Conservation (phyloP, 2,888 invertebrate genomes). For the Netelia inedita region DNA sequence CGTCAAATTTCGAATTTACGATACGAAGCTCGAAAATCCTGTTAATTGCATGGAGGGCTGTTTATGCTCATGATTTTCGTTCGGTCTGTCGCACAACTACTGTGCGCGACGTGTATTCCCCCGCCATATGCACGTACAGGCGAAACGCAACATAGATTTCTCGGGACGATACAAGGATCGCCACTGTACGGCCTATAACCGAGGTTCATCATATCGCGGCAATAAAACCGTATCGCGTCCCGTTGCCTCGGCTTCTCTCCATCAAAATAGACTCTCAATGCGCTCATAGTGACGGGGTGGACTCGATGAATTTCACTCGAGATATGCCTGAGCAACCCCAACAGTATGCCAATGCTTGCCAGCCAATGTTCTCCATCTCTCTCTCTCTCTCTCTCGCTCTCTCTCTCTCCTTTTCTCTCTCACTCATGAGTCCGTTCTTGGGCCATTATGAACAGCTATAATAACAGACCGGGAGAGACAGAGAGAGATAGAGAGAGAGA, state of each 20-base stretch:
- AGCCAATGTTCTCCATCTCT: conserved; percentile 12
- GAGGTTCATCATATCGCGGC: conserved; percentile 62
- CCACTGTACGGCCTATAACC: conserved; percentile 73
- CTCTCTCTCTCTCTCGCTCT: conserved; percentile 9
- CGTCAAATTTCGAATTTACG: background rate
- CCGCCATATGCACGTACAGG: conserved; percentile 30
- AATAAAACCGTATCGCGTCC: conserved; percentile 75
- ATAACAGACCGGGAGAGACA: conserved; percentile 57
- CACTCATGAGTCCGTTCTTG: conserved; percentile 52
- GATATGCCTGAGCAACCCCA: conserved; percentile 31
- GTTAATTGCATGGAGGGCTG: conserved; percentile 53
- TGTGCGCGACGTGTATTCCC: conserved; percentile 21
- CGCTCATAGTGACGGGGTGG: conserved; percentile 54
- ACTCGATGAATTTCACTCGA: conserved; percentile 35
- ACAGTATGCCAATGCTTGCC: conserved; percentile 5
- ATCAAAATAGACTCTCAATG: conserved; percentile 66
- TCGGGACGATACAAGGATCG: conserved; percentile 77
- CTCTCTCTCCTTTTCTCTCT: conserved; percentile 31
- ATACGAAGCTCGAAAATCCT: background rate
- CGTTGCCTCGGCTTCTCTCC: conserved; percentile 8
- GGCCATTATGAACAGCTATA: conserved; percentile 76
- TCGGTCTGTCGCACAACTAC: conserved; percentile 55
- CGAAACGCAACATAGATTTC: conserved; percentile 37
- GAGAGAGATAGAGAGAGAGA: conserved; percentile 35
- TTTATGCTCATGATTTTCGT: conserved; percentile 51